Base-by-base conservation (phyloP, 2,797 vertebrate genomes). In the Cryptoblepharus egeriae region DNA sequence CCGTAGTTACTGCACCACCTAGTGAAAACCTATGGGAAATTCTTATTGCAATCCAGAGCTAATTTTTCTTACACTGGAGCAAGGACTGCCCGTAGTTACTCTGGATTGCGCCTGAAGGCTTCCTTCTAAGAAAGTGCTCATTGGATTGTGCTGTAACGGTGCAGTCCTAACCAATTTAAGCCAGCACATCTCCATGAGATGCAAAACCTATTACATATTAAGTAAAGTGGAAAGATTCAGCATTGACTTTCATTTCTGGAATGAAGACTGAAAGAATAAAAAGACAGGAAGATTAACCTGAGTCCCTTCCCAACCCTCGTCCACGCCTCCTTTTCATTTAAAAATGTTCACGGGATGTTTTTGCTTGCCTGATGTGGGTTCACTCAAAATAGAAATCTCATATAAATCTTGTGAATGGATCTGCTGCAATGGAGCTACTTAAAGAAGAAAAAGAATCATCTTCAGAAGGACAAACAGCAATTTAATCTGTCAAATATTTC, bases 371-470 rank as follows among this genome's bases (percentile, higher is more conserved):
- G 75, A 67, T 80, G n/a, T 57, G 18, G 82, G 55, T 89, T 64
- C 7, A 8, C 75, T 87, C 91, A 87, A 82, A 92, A 77, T 72
- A 64, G 84, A 72, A 55, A 55, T 63, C 45, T 58, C 0, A 0
- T 75, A 74, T 89, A 87, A 93, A 89, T 82, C 78, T 68, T 28
- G 77, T 85, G 78, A 90, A 68, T 89, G 78, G 77, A 83, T 24
- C 75, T 85, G 71, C 82, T 88, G 71, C 1, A 26, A 73, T 69
- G 7, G 15, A 11, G 63, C 80, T 70, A 88, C 65, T 68, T 81
- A 85, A 79, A 83, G 63, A 87, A 82, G 70, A 91, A 92, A 84
- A 89, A 32, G 61, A 85, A n/a, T 83, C 90, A 73, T 88, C 87
- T 88, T 24, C 12, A 1, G 22, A 79, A 73, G 39, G 88, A 85